Evolutionary conservation across 2,888 invertebrate genomes (phyloP), one percentile per base, ranked within the genome.

Genomic region (Harpagoxenus sublaevis): DNA sequence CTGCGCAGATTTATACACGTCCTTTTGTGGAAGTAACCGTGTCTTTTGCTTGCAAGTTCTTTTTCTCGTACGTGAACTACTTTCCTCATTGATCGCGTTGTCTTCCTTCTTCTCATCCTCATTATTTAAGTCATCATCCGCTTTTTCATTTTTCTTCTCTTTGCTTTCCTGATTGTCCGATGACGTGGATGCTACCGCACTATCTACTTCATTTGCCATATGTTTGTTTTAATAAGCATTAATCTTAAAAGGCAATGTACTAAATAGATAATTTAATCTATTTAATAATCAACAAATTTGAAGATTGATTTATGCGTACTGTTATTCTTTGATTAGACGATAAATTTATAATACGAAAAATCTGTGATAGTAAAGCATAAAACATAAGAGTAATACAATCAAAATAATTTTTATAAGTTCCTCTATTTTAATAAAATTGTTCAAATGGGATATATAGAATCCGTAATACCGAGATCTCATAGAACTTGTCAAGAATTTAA

Each of bases 1-100:
- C 81, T 93, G 93, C 0, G 91, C 93, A 12, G 93, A 90, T 85
- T 90, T 92, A 77, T 92, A 91, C 84, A 93, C 90, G 78, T 94
- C 94, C 81, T 91, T 93, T 63, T 93, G 92, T 8, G 93, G 92
- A n/a, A 93, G 84, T 28, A 94, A 85, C 39, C 89, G 91, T 10
- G 92, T 92, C 84, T 92, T 91, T 65, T 92, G 93, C 71, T 93
- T 92, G n/a, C 89, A 88, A 63, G 90, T 85, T 79, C 90, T 89
- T 83, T 84, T 92, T 62, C 87, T 88, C 10, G 62, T 23, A 18
- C 51, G 53, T 10, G 15, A 12, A 12, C 35, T 35, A 3, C 5
- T 53, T 35, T 86, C 87, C 8, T 87, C 83, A 18, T 91, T 90
- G 5, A 63, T 86, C 6, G 88, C 87, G 28, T 74, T 79, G 9